Percentiles rank a stretch among this genome's conserved stretches.
Evolutionary conservation across 23 tunicate species (phyloP).

Genomic region (Diplosoma virens): DNA sequence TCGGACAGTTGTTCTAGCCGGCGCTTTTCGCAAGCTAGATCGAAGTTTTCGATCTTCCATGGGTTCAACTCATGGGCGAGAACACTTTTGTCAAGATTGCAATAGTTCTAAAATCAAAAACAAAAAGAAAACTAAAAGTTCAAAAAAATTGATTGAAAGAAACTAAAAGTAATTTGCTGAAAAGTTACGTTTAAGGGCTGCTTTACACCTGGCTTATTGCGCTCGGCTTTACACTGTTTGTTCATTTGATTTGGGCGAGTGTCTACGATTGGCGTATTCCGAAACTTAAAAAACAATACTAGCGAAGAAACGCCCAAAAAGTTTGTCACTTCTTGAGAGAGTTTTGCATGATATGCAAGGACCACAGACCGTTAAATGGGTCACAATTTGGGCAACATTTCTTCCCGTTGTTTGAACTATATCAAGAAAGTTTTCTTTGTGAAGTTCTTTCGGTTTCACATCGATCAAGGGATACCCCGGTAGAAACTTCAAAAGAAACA

Average conservation of each 20-base stretch:
- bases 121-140: neutral
- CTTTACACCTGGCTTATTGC: no score
- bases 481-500: neutral
- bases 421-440: neutral
- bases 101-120: neutral
- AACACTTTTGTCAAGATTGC: neutral
- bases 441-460: neutral
- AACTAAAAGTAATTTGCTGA: no score
- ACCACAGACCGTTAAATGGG: conserved; percentile 1
- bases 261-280: no score
- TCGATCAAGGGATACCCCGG: neutral
- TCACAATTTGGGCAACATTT: neutral
- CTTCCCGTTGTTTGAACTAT: neutral
- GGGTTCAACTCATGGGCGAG: neutral
- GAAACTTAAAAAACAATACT: no score
- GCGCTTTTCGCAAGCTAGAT: neutral
- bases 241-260: no score
- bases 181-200: no score
- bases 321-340: no score
- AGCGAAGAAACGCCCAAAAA: no score
- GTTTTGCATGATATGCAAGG: no score
- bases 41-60: neutral
- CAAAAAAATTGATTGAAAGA: no score
- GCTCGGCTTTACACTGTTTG: no score
- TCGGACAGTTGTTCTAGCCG: neutral